These are phyloP conservation scores for Oreocharis arfaki DNA, from an alignment of 2,113 vertebrate species.

Conservation along the genomic window DNA sequence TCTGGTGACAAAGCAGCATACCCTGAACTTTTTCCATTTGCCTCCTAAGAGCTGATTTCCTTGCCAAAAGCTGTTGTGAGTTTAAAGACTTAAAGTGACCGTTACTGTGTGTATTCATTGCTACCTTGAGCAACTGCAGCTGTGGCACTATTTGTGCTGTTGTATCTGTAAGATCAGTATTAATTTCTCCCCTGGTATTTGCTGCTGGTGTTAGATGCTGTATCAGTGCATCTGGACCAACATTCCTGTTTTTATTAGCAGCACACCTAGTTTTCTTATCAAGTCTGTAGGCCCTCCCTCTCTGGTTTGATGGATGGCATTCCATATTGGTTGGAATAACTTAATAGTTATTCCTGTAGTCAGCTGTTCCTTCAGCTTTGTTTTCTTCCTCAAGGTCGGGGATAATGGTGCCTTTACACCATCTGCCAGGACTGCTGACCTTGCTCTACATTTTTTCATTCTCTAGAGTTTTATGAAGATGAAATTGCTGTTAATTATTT, in stretches of 20 bases:
- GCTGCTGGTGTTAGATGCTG: background rate
- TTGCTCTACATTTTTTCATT: background rate
- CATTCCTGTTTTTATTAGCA: background rate
- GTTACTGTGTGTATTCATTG: background rate
- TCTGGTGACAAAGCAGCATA: background rate
- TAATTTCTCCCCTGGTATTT: background rate
- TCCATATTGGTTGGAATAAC: background rate
- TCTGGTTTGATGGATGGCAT: background rate
- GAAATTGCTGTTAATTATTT: background rate
- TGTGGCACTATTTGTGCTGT: background rate
- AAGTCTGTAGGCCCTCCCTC: background rate
- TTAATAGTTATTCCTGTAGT: background rate
- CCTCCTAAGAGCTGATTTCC: background rate
- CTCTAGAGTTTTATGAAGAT: background rate
- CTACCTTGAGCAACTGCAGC: background rate
- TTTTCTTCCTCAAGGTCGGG: background rate
- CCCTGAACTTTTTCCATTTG: background rate
- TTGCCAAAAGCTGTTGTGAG: background rate
- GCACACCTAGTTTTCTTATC: background rate
- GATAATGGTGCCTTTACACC: background rate
- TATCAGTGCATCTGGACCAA: background rate
- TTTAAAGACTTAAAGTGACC: background rate
- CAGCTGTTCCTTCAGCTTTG: background rate
- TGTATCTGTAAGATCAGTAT: background rate
- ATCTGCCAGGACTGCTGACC: background rate